Base-by-base conservation (phyloP, 2,888 invertebrate genomes). In the Oscheius sp. region DNA sequence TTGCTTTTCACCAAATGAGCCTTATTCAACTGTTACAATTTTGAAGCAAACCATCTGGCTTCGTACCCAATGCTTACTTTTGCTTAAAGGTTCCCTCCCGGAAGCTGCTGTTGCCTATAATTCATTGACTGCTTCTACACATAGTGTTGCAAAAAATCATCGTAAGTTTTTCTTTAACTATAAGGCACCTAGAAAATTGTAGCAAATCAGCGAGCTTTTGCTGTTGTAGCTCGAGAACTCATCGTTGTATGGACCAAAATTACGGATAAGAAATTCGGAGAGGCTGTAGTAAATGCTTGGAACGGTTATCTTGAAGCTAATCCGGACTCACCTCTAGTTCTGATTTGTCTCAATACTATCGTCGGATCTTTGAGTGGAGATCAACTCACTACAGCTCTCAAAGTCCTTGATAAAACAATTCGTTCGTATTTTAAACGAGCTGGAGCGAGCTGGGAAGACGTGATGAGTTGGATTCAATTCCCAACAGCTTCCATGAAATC, bases 161-260 rank as follows among this genome's bases (percentile, higher is more conserved):
- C 25, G 78, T 78, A 23, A 55, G 72, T 34, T 29, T 20, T 37
- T 25, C 42, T 45, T 17, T 25, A 15, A 15, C 42, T 23, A 25
- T 10, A 6, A 10, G 8, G 17, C 12, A 1, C 33, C 8, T 3
- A 25, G 12, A 2, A 29, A 3, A 23, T 71, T 79, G 50, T 70
- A 80, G 80, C 70, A 2, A 75, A 77, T 37, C 70, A 76, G 0
- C 72, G 70, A 23, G 71, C 72, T 2, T 82, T 77, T 52, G 48
- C 70, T 15, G 66, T 71, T 10, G 77, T 85, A 6, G 74, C 78
- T 3, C 50, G 75, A 29, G 84, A 85, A 55, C 58, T 85, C 52
- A 82, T 79, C 15, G 53, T 72, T n/a, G 55, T 83, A 29, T 84
- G 83, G 83, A 71, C 78, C 27, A 67, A 77, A 25, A 78, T 82